These are phyloP conservation scores for Clunio marinus DNA, from an alignment of 2,888 invertebrate genomes.

Conservation along the genomic window DNA sequence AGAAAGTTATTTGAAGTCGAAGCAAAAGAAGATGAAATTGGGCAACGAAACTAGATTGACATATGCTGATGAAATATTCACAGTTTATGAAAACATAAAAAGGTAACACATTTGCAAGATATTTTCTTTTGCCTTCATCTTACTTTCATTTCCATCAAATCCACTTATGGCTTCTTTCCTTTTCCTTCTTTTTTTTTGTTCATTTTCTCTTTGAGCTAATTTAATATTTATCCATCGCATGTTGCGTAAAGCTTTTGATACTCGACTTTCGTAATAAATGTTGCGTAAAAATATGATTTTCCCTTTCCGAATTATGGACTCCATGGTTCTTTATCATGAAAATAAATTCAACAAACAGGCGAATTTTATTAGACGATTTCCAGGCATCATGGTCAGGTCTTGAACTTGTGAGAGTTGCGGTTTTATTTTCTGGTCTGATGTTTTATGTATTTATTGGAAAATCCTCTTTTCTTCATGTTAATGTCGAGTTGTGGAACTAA, in stretches of 20 bases:
- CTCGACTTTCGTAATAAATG: neutral
- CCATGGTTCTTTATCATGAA: neutral
- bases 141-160: slow-evolving; percentile 16
- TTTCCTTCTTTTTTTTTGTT: neutral
- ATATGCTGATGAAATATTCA: slow-evolving; percentile 37
- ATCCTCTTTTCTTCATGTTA: no score
- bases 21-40: neutral
- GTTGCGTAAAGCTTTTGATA: neutral
- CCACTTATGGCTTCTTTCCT: slow-evolving; percentile 22
- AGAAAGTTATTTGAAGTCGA: neutral
- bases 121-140: neutral
- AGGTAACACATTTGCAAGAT: slow-evolving; percentile 22
- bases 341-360: neutral
- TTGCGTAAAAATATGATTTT: neutral
- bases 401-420: no score
- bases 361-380: neutral
- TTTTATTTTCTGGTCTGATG: no score
- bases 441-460: neutral
- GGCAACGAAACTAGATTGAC: slow-evolving; percentile 19
- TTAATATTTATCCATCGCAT: slow-evolving; percentile 23
- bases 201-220: slow-evolving; percentile 1
- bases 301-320: neutral
- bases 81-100: slow-evolving; percentile 38
- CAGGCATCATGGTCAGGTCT: no score
- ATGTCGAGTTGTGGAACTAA: no score